Conservation (phyloP, 2,888 invertebrate species). For the Acrocyrtus sp. region DNA sequence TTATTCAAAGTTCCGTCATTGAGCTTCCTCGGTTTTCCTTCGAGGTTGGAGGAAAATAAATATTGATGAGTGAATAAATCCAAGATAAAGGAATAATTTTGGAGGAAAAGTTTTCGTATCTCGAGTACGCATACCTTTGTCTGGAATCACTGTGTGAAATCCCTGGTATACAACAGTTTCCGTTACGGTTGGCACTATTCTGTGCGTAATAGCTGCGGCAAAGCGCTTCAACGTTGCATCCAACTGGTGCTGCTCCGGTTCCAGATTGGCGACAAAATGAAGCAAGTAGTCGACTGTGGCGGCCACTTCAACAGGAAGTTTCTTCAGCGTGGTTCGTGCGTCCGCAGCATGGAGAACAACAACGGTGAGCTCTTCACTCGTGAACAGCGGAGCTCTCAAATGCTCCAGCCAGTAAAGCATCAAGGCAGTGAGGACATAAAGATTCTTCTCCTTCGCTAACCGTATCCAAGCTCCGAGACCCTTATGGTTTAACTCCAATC, state of each 20-base stretch:
- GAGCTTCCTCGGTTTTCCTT: slow-evolving; percentile 62
- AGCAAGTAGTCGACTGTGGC: slow-evolving; percentile 60
- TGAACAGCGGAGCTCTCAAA: slow-evolving; percentile 75
- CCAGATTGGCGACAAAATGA: slow-evolving; percentile 61
- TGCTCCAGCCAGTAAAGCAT: slow-evolving; percentile 83
- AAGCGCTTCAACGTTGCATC: slow-evolving; percentile 57
- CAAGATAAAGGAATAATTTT: background rate
- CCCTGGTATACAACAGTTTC: slow-evolving; percentile 55
- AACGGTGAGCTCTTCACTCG: slow-evolving; percentile 74
- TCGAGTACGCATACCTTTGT: slow-evolving; percentile 53
- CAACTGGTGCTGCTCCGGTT: slow-evolving; percentile 49
- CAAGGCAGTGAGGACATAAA: slow-evolving; percentile 73
- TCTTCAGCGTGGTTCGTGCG: slow-evolving; percentile 72
- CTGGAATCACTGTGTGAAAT: slow-evolving; percentile 60
- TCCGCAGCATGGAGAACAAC: slow-evolving; percentile 73
- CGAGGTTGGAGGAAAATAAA: background rate
- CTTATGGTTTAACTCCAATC: slow-evolving; percentile 75
- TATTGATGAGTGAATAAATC: too few relatives aligned
- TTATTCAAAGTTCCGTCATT: slow-evolving; percentile 63
- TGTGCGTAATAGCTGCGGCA: slow-evolving; percentile 61
- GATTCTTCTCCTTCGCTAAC: slow-evolving; percentile 74
- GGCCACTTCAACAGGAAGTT: slow-evolving; percentile 58
- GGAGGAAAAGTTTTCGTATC: background rate
- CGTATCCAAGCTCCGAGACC: slow-evolving; percentile 73
- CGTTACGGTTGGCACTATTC: slow-evolving; percentile 60